phyloP scores from a whole-genome alignment of 37 sponge, comb jelly and placozoan species.

The Chondrilla cf. caribensis region DNA sequence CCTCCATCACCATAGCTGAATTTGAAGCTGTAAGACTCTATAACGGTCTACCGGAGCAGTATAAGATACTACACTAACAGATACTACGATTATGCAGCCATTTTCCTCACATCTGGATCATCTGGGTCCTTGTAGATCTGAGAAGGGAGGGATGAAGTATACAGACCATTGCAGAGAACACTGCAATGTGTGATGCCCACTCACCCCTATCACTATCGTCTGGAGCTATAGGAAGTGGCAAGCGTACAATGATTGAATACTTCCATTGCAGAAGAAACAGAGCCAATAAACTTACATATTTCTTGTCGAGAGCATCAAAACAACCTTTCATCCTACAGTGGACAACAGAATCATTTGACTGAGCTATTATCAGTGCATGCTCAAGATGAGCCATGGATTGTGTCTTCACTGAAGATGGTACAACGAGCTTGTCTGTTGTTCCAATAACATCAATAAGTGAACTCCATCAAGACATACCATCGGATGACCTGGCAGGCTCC shows the following conservation, averaged over 20 bases:
- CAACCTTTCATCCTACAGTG: slow-evolving; percentile 83
- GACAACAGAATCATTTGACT: background rate
- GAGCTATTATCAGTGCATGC: too few relatives aligned
- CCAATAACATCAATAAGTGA: too few relatives aligned
- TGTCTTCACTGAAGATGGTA: too few relatives aligned
- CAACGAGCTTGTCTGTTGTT: too few relatives aligned
- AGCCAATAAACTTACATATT: slow-evolving; percentile 71
- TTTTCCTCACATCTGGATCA: slow-evolving; percentile 52
- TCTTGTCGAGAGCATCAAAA: slow-evolving; percentile 94
- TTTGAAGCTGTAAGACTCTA: slow-evolving; percentile 68
- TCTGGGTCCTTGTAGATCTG: slow-evolving; percentile 54
- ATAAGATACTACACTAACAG: too few relatives aligned
- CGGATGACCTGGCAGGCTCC: slow-evolving; percentile 91
- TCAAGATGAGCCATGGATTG: too few relatives aligned
- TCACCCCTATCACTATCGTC: slow-evolving; percentile 41
- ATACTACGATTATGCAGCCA: background rate
- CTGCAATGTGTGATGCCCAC: background rate
- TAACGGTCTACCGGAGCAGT: slow-evolving; percentile 10
- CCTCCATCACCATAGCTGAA: slow-evolving; percentile 32
- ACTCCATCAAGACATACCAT: slow-evolving; percentile 52
- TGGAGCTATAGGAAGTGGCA: slow-evolving; percentile 16
- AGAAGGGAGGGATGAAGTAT: background rate
- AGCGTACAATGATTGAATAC: too few relatives aligned
- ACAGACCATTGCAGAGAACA: background rate
- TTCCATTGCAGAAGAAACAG: too few relatives aligned